Base-by-base conservation (phyloP, 2,113 vertebrate genomes). In the Megaceryle maxima region DNA sequence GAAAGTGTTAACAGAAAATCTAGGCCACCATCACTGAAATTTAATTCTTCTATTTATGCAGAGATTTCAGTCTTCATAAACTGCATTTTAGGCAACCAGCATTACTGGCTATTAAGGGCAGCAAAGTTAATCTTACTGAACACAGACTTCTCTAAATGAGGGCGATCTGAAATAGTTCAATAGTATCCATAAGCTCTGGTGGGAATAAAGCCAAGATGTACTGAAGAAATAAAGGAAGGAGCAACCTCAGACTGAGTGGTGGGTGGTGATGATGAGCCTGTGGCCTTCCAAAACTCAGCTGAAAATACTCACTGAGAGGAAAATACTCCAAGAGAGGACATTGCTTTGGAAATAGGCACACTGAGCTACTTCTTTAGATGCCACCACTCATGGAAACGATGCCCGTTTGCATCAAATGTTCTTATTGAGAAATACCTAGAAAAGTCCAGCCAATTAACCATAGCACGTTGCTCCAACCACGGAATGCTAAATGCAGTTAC, bases 11-110 rank as follows among this genome's bases (percentile, higher is more conserved):
- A 44, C 37, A 48, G 77, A 25, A 88, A 89, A 92, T 79, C 62
- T 64, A 94, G 73, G 77, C 74, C 88, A 87, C 44, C 0, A 1
- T 66, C 56, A 13, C 56, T 5, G 22, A 88, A 68, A 78, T 87
- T 80, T 84, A 73, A 87, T 92, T 95, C 70, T 92, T 84, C 31
- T 85, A 33, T 56, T 82, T 68, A 69, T 48, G 48, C 75, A 70
- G 77, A 90, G 88, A 72, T 78, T 94, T 88, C 92, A 69, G 4
- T 80, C 91, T 89, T 95, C 86, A 94, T 89, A 90, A 96, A 85
- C 39, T 89, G 51, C 88, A 50, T 76, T 92, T 95, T 64, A 76
- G 83, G 83, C 83, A 69, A 64, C 55, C 55, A 69, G 87, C 67
- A 72, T 92, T 81, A 46, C 57, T 59, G 68, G 62, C 31, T 93